Conservation (phyloP, 2,888 invertebrate genomes). For the Pycnomerus fuliginosus region DNA sequence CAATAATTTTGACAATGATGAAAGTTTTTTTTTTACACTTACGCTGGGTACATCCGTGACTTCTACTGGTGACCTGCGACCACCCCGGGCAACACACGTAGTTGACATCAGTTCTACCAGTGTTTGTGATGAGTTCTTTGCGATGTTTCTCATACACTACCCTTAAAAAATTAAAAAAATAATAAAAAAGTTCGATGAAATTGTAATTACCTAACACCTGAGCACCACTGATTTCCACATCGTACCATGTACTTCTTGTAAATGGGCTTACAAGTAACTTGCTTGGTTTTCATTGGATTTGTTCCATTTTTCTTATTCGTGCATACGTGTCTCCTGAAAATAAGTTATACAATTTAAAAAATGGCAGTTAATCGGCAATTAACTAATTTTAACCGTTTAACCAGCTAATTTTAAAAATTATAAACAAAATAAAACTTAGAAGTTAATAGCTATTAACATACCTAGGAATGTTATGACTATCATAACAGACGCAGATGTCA, state of each 20-base stretch:
- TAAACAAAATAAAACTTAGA: too few relatives aligned
- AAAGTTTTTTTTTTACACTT: constrained; percentile 40
- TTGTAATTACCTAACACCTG: constrained; percentile 51
- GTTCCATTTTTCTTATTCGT: constrained; percentile 54
- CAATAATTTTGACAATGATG: background rate
- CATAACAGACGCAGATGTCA: too few relatives aligned
- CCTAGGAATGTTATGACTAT: too few relatives aligned
- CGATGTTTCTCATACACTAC: constrained; percentile 58
- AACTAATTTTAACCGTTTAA: too few relatives aligned
- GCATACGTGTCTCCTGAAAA: constrained; percentile 58
- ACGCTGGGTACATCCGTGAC: constrained; percentile 65
- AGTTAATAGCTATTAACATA: too few relatives aligned
- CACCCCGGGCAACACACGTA: constrained; percentile 64
- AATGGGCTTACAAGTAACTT: constrained; percentile 54
- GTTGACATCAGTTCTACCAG: constrained; percentile 53
- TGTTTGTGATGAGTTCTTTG: constrained; percentile 52
- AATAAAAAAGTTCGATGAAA: background rate
- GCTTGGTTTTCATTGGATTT: constrained; percentile 55
- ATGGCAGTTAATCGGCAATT: background rate
- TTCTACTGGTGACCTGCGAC: constrained; percentile 57
- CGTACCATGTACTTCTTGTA: constrained; percentile 57
- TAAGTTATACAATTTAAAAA: constrained; percentile 15
- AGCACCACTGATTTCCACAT: constrained; percentile 57
- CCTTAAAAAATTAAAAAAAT: constrained; percentile 39
- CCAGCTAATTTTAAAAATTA: too few relatives aligned